Conservation (phyloP, 2,113 vertebrate genomes). For the Benitochromis conjunctus region DNA sequence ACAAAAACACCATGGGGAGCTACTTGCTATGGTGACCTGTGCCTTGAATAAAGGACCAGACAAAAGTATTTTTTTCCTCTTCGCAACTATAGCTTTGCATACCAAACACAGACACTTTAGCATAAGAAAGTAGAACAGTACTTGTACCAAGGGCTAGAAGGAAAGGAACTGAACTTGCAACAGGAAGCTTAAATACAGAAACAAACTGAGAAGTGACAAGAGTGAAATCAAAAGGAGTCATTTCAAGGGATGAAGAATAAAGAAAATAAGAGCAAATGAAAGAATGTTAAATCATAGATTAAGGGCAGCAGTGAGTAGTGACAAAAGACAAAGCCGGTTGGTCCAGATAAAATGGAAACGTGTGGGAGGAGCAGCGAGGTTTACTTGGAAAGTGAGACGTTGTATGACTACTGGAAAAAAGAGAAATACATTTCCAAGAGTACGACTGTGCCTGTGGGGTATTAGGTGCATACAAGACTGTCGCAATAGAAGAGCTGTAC, state of each 20-base stretch:
- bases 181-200: not conserved
- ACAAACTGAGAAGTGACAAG: not conserved
- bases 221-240: not conserved
- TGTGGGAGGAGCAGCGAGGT: not conserved
- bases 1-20: not conserved
- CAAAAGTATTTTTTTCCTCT: not conserved
- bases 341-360: not conserved
- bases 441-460: not conserved
- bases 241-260: not conserved
- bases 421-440: not conserved
- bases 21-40: not conserved
- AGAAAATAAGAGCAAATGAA: not conserved
- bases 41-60: not conserved
- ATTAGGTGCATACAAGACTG: not conserved
- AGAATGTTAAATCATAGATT: not conserved
- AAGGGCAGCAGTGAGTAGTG: not conserved
- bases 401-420: not conserved
- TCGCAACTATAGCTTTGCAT: accelerated
- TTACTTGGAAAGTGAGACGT: not conserved
- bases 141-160: not conserved
- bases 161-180: not conserved
- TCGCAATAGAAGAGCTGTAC: not conserved
- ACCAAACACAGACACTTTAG: accelerated
- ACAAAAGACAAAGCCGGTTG: accelerated
- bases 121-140: not conserved